Base-by-base conservation (phyloP, 2,797 vertebrate species). In the Bradypodion pumilum region DNA sequence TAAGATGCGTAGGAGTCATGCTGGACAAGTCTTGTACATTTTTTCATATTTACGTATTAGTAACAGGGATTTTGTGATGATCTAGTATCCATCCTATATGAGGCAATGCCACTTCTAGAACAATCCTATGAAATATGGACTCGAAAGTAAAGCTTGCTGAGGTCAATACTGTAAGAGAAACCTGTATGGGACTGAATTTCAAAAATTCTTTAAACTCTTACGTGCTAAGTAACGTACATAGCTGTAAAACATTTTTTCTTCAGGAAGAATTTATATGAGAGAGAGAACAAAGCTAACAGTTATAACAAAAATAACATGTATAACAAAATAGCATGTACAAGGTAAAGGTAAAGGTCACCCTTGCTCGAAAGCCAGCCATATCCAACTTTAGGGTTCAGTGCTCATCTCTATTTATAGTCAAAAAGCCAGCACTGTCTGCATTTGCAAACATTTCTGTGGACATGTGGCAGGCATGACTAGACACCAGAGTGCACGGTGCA, bases 1-100 rank as follows among this genome's bases (percentile, higher is more conserved):
- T 87, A 81, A 87, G 89, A 81, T 6, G 78, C 49, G 66, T 60
- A 82, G 80, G 37, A 74, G 78, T 60, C 46, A 82, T 56, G 82
- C 74, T 56, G 68, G 19, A 23, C 75, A 66, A 75, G 29, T 87
- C 83, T 19, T 82, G 72, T 66, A 59, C 12, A 74, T 90, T 70
- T 85, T 85, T 37, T 74, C 52, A 3, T 59, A 16, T 77, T 85
- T 84, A 49, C 23, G 23, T 73, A 56, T 87, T 83, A 60, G n/a
- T 37, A 59, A 59, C 16, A 66, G n/a, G 1, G 27, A 37, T 60
- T 40, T 40, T 3, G 52, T 4, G 23, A 10, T 13, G 35, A 68
- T 65, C 29, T 84, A 63, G 25, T 10, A 62, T 4, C 29, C n/a
- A 21, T 46, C 10, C 10, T 74, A 40, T 62, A 84, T 49, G 10